Percentiles rank a stretch among this genome's conserved stretches.
These are phyloP conservation scores for Tenualosa ilisha DNA, from an alignment of 2,797 vertebrate genomes.

Conservation along the genomic window DNA sequence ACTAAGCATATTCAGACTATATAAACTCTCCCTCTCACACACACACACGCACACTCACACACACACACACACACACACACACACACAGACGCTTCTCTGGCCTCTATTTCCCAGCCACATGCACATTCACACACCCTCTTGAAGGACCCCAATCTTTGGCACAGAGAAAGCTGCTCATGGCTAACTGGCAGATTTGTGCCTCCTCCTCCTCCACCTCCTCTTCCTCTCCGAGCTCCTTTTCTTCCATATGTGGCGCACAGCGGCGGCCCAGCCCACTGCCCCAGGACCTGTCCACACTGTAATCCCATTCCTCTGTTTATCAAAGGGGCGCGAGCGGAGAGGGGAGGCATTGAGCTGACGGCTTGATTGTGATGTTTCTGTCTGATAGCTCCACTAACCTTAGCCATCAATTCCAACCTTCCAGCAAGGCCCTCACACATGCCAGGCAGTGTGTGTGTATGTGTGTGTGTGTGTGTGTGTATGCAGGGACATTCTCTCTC, in stretches of 20 bases:
- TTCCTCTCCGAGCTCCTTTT: background rate
- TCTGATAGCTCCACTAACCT: constrained; percentile 83
- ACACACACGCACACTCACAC: background rate
- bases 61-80: constrained; percentile 10
- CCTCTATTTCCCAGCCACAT: background rate
- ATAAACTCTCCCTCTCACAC: constrained; percentile 17
- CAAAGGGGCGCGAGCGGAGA: constrained; percentile 72
- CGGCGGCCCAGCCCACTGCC: constrained; percentile 66
- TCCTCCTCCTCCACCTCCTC: constrained; percentile 44
- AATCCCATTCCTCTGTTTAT: constrained; percentile 86
- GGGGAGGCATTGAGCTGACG: constrained; percentile 72
- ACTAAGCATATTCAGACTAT: background rate
- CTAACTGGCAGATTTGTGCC: constrained; percentile 67
- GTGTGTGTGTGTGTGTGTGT: background rate
- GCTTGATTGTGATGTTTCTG: constrained; percentile 85
- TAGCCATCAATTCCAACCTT: constrained; percentile 85
- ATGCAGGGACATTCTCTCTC: background rate
- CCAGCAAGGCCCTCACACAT: constrained; percentile 60
- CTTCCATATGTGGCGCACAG: constrained; percentile 6
- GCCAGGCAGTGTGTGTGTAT: background rate
- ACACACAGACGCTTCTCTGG: background rate
- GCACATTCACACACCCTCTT: constrained; percentile 34
- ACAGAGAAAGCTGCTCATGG: constrained; percentile 54
- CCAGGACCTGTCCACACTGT: constrained; percentile 80
- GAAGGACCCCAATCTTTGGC: constrained; percentile 46